phyloP scores from a whole-genome alignment of 2,113 vertebrate species.

The Tauraco erythrolophus region DNA sequence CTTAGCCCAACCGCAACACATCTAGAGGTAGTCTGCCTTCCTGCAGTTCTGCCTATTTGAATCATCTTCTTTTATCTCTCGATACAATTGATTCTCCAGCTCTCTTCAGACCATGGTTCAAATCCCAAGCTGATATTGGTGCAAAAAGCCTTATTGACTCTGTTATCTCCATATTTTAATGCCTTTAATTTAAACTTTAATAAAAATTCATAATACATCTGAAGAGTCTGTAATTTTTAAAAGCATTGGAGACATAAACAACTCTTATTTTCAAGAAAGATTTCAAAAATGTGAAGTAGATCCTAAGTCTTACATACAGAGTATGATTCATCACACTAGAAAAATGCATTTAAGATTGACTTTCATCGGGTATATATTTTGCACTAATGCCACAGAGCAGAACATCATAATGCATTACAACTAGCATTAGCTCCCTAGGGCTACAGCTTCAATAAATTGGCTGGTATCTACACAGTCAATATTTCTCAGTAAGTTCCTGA shows the following conservation, averaged over 20 bases:
- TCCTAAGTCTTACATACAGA: background rate
- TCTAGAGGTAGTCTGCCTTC: background rate
- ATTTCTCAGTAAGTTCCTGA: conserved; percentile 28
- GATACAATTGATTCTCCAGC: background rate
- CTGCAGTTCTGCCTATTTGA: background rate
- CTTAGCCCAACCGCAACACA: background rate
- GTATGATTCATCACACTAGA: background rate
- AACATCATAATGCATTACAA: conserved; percentile 13
- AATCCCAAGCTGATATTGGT: background rate
- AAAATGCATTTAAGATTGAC: conserved; percentile 21
- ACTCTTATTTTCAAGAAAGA: background rate
- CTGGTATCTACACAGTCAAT: conserved; percentile 34
- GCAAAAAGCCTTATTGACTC: background rate
- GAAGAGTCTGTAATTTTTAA: background rate
- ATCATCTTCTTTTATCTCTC: background rate
- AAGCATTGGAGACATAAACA: background rate
- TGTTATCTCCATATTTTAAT: background rate
- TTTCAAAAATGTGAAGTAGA: background rate
- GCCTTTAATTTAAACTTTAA: background rate
- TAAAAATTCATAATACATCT: background rate
- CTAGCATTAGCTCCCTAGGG: background rate
- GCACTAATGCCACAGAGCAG: background rate
- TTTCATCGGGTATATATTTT: conserved; percentile 2
- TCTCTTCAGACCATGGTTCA: background rate
- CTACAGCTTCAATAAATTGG: conserved; percentile 36